A percentile compares a stretch with the other conserved stretches of the same genome.
Evolutionary conservation across 2,888 invertebrate species (phyloP).

Genomic region (Drosophila aldrichi): DNA sequence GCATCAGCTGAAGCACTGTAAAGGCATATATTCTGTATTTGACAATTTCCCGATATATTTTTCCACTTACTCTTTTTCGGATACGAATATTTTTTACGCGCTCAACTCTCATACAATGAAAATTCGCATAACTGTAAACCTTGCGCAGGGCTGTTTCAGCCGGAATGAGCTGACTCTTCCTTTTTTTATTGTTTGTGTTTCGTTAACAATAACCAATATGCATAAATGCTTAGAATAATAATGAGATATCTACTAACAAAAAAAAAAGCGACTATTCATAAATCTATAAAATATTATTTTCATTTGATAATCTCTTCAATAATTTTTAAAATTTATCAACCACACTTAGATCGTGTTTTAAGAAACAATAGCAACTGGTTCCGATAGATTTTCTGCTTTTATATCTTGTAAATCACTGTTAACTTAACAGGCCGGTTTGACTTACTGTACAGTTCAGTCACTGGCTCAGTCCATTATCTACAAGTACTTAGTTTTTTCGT

Average conservation of each 20-base stretch:
- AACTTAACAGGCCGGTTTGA: too few relatives aligned
- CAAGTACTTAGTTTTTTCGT: too few relatives aligned
- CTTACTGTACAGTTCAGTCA: too few relatives aligned
- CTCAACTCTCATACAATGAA: not conserved
- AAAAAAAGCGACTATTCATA: not conserved
- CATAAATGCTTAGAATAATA: too few relatives aligned
- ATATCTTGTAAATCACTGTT: too few relatives aligned
- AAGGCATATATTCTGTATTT: not conserved
- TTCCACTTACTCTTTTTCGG: conserved; percentile 3
- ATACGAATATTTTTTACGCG: conserved; percentile 1
- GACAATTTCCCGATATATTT: not conserved
- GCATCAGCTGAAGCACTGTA: conserved; percentile 4
- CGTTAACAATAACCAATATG: not conserved
- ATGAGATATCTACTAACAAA: too few relatives aligned
- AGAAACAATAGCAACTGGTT: not conserved
- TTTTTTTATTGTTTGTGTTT: not conserved
- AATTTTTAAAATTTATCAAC: too few relatives aligned
- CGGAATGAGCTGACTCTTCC: not conserved
- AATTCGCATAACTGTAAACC: not conserved
- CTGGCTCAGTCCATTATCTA: too few relatives aligned
- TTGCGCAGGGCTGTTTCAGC: not conserved
- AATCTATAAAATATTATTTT: not conserved
- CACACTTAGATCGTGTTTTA: too few relatives aligned
- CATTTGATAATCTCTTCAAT: too few relatives aligned
- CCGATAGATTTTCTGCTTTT: not conserved